A percentile compares a stretch with the other conserved stretches of the same genome.
phyloP scores from a whole-genome alignment of 2,888 invertebrate genomes.

The Caenorhabditis drosophilae region DNA sequence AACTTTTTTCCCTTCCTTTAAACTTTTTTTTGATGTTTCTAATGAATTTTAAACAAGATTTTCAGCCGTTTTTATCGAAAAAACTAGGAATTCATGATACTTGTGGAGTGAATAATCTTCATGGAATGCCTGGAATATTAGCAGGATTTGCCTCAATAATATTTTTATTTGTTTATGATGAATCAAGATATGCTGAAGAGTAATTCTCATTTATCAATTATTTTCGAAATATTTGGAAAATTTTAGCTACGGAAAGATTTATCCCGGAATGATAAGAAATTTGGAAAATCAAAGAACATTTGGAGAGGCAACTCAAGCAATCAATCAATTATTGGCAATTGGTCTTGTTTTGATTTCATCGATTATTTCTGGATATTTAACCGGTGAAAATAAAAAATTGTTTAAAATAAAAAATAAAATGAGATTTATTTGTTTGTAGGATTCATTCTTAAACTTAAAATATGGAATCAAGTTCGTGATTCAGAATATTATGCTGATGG shows the following conservation, averaged over 20 bases:
- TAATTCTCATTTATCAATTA: slow-evolving; percentile 18
- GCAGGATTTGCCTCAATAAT: slow-evolving; percentile 48
- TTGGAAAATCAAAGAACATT: slow-evolving; percentile 48
- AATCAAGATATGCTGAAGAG: slow-evolving; percentile 38
- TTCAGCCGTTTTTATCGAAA: slow-evolving; percentile 77
- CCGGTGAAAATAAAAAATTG: slow-evolving; percentile 69
- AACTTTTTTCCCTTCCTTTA: not conserved
- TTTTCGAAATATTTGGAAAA: not conserved
- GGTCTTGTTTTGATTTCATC: slow-evolving; percentile 79
- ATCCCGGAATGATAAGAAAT: slow-evolving; percentile 40
- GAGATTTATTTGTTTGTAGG: slow-evolving; percentile 42
- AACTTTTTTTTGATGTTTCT: slow-evolving; percentile 4
- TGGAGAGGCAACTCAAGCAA: slow-evolving; percentile 80
- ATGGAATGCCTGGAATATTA: slow-evolving; percentile 61
- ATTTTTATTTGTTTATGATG: slow-evolving; percentile 47
- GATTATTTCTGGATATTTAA: slow-evolving; percentile 78
- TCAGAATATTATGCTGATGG: slow-evolving; percentile 59
- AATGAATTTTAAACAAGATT: slow-evolving; percentile 73
- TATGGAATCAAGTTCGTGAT: slow-evolving; percentile 59
- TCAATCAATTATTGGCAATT: slow-evolving; percentile 80
- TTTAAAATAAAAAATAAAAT: not conserved
- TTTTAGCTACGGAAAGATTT: slow-evolving; percentile 48
- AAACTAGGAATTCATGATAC: slow-evolving; percentile 76
- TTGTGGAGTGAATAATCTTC: slow-evolving; percentile 63
- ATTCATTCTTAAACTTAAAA: slow-evolving; percentile 48